Conservation (phyloP, 2,888 invertebrate genomes). For the Netelia inedita region DNA sequence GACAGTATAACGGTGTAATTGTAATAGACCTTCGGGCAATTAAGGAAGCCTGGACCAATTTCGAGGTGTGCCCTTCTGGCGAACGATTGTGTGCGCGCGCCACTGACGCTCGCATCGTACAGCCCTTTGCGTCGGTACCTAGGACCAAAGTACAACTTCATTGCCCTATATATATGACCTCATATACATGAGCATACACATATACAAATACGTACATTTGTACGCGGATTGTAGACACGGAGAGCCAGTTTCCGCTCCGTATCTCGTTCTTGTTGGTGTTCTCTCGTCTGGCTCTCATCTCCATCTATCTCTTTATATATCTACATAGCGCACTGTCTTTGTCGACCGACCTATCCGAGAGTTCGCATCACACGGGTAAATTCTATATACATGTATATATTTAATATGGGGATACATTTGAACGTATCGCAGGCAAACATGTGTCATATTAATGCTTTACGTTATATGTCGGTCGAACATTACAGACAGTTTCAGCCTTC, state of each 20-base stretch:
- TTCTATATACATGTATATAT: not conserved
- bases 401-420: not conserved
- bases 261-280: slow-evolving; percentile 49
- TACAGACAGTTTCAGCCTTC: slow-evolving; percentile 36
- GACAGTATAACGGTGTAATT: slow-evolving; percentile 44
- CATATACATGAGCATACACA: not conserved
- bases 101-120: not conserved
- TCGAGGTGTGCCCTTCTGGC: slow-evolving; percentile 47
- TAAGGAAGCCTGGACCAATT: slow-evolving; percentile 57
- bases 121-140: slow-evolving; percentile 33
- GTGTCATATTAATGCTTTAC: slow-evolving; percentile 24
- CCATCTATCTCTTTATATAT: slow-evolving; percentile 38
- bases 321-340: slow-evolving; percentile 39
- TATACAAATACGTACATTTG: not conserved
- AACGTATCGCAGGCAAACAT: slow-evolving; percentile 28
- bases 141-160: slow-evolving; percentile 26
- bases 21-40: slow-evolving; percentile 64
- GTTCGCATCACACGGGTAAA: slow-evolving; percentile 13
- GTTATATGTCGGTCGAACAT: slow-evolving; percentile 54
- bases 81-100: slow-evolving; percentile 8
- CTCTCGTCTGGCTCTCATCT: slow-evolving; percentile 33
- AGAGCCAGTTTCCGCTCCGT: slow-evolving; percentile 27
- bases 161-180: not conserved
- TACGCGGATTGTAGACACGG: not conserved
- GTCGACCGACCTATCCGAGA: slow-evolving; percentile 4